Evolutionary conservation across 2,113 vertebrate genomes (phyloP).

Genomic region (Chaenocephalus aceratus): DNA sequence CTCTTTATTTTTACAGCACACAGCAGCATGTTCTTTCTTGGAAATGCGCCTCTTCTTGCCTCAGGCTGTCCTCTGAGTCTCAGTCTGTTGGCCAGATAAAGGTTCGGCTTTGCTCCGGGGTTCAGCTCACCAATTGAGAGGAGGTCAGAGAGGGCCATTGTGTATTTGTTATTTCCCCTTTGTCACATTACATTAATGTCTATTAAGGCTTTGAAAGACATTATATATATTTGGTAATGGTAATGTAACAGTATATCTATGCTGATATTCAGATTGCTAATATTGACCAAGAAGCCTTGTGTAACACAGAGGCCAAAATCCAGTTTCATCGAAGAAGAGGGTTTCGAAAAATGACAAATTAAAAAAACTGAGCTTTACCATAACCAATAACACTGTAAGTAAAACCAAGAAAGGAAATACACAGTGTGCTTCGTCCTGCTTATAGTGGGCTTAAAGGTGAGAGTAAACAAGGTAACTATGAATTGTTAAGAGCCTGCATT

Average conservation of each 20-base stretch:
- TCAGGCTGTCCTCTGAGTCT: conserved; percentile 26
- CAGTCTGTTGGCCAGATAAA: conserved; percentile 32
- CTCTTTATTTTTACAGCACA: not conserved
- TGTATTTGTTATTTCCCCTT: not conserved
- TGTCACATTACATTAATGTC: not conserved
- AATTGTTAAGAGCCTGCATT: not conserved
- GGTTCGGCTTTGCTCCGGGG: conserved; percentile 52
- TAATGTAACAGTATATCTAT: not conserved
- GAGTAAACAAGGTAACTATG: not conserved
- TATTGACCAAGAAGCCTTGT: not conserved
- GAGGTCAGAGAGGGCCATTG: conserved; percentile 11
- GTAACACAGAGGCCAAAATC: not conserved
- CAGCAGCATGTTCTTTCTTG: not conserved
- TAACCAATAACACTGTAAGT: not conserved
- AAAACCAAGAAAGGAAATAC: not conserved
- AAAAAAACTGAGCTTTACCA: not conserved
- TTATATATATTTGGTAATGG: not conserved
- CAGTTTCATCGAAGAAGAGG: not conserved
- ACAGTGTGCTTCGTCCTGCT: not conserved
- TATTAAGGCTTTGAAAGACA: not conserved
- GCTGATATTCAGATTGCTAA: not conserved
- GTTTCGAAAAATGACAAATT: not conserved
- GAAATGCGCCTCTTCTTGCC: not conserved
- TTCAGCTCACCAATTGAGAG: conserved; percentile 18
- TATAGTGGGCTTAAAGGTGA: not conserved